These are phyloP conservation scores for Cottoperca gobio DNA, from an alignment of 2,797 vertebrate genomes.

Conservation along the genomic window DNA sequence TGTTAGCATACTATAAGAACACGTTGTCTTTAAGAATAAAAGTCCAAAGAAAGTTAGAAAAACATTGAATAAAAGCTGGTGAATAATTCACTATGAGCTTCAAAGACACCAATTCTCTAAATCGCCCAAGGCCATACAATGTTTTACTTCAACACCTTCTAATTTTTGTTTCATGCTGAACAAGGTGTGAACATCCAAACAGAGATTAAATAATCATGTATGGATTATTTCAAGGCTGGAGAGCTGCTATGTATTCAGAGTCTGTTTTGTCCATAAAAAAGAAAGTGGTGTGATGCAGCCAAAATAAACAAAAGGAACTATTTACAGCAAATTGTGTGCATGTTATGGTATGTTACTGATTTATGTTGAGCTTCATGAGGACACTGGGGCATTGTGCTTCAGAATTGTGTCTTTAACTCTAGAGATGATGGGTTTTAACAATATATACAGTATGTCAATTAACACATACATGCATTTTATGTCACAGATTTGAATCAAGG, in stretches of 20 bases:
- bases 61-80: neutral
- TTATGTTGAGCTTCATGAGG: neutral
- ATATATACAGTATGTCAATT: neutral
- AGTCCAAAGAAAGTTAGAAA: neutral
- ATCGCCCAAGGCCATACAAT: neutral
- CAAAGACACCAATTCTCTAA: neutral
- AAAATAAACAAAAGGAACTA: slow-evolving; percentile 22
- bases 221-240: slow-evolving; percentile 1
- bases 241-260: slow-evolving; percentile 3
- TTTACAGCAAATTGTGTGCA: slow-evolving; percentile 3
- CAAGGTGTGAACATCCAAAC: neutral
- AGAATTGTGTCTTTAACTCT: neutral
- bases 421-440: neutral
- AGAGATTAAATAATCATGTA: slow-evolving; percentile 2
- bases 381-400: neutral
- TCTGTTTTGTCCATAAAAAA: slow-evolving; percentile 2
- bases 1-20: neutral
- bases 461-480: neutral
- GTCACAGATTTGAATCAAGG: neutral
- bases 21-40: neutral
- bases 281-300: neutral
- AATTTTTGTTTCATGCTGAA: slow-evolving; percentile 4
- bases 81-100: slow-evolving; percentile 7
- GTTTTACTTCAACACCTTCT: slow-evolving; percentile 1
- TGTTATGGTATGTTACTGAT: neutral